Base-by-base conservation (phyloP, 2,797 vertebrate species). In the Nasua narica region DNA sequence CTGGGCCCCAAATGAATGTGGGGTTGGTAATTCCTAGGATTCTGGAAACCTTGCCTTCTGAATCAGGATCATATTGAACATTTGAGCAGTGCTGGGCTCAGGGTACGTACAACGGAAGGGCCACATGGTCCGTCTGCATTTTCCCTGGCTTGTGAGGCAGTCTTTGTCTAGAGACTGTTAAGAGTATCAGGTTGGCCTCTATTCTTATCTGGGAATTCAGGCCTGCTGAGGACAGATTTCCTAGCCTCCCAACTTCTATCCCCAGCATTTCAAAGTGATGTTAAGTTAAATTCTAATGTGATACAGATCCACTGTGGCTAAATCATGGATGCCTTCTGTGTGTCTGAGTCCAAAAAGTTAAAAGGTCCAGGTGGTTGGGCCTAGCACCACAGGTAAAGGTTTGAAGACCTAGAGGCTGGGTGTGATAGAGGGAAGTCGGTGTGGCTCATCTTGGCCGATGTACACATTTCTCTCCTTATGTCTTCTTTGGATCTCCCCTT, bases 41-140 rank as follows among this genome's bases (percentile, higher is more conserved):
- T 78, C 91, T 58, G 37, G 56, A 74, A 77, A 25, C n/a, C 82
- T 83, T 35, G 21, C 65, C 54, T 85, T 95, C 82, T 62, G 48
- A 62, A 8, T 37, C 15, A 21, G 46, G 46, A 9, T 90, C 23
- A 5, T 0, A 2, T 7, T 29, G 40, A 70, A 7, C 40, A 2
- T 27, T 82, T 52, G 72, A 72, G n/a, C 70, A 48, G 21, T 5
- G 10, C 2, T 23, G 62, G n/a, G 23, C 25, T 58, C 27, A 18
- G 21, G 25, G 32, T 27, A 21, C 62, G 14, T 48, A 3, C 2
- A 12, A 0, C 12, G 10, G 2, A 48, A 56, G 21, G 40, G 58
- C 78, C 29, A 32, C 27, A 50, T 14, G 35, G 52, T 83, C 25
- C 23, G 27, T 32, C 25, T 67, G 29, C 25, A 16, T 62, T 81